Conservation (phyloP, 2,113 vertebrate genomes). For the Silurus asotus region DNA sequence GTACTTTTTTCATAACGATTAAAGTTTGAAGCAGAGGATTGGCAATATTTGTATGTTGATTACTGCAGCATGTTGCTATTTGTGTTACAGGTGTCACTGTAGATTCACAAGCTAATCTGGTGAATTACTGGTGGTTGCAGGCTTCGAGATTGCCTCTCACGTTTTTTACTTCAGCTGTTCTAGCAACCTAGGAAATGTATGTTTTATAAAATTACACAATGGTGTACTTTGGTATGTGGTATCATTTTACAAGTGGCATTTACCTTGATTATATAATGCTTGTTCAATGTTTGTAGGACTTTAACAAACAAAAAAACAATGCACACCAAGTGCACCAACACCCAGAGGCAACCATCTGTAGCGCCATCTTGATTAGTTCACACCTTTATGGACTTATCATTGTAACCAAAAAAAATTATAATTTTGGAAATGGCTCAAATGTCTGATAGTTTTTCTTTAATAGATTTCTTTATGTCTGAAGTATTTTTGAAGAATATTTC, state of each 20-base stretch:
- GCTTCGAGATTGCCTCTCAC: not conserved
- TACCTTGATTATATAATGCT: not conserved
- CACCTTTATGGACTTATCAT: too few relatives aligned
- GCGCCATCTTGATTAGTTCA: too few relatives aligned
- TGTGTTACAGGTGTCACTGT: not conserved
- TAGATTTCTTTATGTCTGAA: too few relatives aligned
- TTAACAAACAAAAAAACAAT: not conserved
- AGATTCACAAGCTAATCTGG: not conserved
- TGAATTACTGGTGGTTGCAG: not conserved
- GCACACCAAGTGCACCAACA: too few relatives aligned
- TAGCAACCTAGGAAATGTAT: not conserved
- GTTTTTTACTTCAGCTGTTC: not conserved
- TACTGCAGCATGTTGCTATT: not conserved
- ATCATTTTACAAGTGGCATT: too few relatives aligned
- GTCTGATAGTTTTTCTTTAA: too few relatives aligned
- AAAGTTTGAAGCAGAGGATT: too few relatives aligned
- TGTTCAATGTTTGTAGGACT: not conserved
- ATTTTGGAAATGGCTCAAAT: too few relatives aligned
- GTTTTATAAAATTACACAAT: too few relatives aligned
- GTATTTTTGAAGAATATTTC: not conserved
- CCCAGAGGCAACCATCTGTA: too few relatives aligned
- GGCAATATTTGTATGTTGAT: not conserved
- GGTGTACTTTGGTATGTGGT: too few relatives aligned
- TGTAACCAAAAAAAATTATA: too few relatives aligned
- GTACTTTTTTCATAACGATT: not conserved